Evolutionary conservation across 2,113 vertebrate genomes (phyloP).

Genomic region (Nipponia nippon): DNA sequence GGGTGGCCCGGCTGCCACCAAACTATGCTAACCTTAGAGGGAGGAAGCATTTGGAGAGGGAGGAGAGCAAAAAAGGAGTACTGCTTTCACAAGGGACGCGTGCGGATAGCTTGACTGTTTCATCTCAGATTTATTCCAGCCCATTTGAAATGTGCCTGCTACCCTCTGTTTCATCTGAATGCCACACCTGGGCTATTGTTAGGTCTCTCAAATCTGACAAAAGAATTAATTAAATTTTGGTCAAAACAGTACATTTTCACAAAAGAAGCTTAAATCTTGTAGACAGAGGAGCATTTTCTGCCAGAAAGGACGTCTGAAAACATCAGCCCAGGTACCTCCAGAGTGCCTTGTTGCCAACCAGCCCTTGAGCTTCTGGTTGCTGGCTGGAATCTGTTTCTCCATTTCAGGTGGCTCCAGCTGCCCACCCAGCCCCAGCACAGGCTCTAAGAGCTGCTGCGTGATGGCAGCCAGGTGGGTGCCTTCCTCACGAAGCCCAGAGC

Average conservation of each 20-base stretch:
- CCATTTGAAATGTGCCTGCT: not conserved
- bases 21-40: not conserved
- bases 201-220: not conserved
- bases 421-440: accelerated
- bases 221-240: not conserved
- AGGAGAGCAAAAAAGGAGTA: not conserved
- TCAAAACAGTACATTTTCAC: not conserved
- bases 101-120: not conserved
- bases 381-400: not conserved
- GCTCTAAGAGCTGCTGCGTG: not conserved
- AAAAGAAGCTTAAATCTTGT: not conserved
- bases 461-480: not conserved
- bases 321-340: not conserved
- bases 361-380: not conserved
- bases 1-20: accelerated
- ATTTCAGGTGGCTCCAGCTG: not conserved
- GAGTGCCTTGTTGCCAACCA: not conserved
- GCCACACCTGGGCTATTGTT: not conserved
- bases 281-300: not conserved
- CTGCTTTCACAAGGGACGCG: not conserved
- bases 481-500: not conserved
- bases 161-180: not conserved
- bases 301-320: not conserved
- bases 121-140: not conserved
- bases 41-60: not conserved